Evolutionary conservation across 2,797 vertebrate species (phyloP), one percentile per base, ranked within the genome.

Genomic region (Alcedo atthis): DNA sequence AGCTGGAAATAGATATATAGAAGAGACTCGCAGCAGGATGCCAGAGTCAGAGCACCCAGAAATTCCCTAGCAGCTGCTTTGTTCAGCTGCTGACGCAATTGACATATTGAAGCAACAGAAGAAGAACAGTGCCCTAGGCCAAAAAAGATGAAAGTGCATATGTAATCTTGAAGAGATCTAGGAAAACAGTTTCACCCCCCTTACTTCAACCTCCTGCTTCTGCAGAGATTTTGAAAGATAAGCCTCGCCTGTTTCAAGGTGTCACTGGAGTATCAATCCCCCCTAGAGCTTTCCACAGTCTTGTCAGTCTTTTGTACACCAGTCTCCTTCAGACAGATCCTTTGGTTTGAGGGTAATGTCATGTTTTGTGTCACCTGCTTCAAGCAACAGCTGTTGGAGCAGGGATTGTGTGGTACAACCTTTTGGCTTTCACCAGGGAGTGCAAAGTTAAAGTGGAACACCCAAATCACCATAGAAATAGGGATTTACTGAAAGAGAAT

Each of bases 1-100:
- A 92, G 85, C 90, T 94, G 90, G 90, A 62, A 85, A 13, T 7
- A 28, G 62, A 62, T 90, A 54, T 53, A 16, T 62, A 66, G 76
- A 62, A 87, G 75, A 90, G 54, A 43, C 53, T 73, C 45, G 0
- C 57, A 25, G 88, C 58, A 37, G 90, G 90, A 63, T 83, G 62
- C 43, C 12, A 2, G 45, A 86, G 42, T 45, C 68, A 28, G 84
- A 95, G 68, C 88, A 90, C 89, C 92, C 90, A 77, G 24, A 87
- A 43, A 54, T 32, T 66, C 68, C 81, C 76, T 68, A 68, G 90
- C 92, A 90, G 84, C 87, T 95, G 89, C 58, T 90, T 30, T 26
- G 71, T 53, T 86, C 68, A 73, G 85, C 87, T 92, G 91, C 74
- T 49, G 22, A 32, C 51, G 26, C 3, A 0, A 26, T 69, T 81